Evolutionary conservation across 2,888 invertebrate genomes (phyloP).

Genomic region (Meganola albula): DNA sequence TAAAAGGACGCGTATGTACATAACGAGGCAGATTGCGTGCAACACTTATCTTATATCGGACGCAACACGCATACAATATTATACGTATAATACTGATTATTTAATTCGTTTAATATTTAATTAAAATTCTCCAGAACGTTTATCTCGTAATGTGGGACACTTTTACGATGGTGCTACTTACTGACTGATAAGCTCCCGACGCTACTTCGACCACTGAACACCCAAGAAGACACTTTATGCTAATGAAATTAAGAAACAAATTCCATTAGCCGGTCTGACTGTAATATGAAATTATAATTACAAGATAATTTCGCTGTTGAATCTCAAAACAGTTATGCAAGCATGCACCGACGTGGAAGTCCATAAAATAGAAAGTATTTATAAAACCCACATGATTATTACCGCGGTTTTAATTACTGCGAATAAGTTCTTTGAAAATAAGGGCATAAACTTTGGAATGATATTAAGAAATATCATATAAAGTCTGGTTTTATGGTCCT

Average conservation of each 20-base stretch:
- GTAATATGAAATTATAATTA: constrained; percentile 74
- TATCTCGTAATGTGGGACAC: constrained; percentile 77
- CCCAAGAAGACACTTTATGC: constrained; percentile 68
- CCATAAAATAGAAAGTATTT: constrained; percentile 62
- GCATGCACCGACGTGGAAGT: constrained; percentile 49
- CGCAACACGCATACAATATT: constrained; percentile 69
- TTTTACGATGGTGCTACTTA: constrained; percentile 75
- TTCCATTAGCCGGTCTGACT: constrained; percentile 57
- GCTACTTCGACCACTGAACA: constrained; percentile 48
- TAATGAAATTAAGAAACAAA: constrained; percentile 60
- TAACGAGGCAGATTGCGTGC: constrained; percentile 50
- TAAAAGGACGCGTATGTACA: constrained; percentile 36
- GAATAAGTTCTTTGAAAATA: constrained; percentile 38
- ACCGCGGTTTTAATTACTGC: constrained; percentile 38
- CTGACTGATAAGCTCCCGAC: constrained; percentile 65
- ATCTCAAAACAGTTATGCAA: constrained; percentile 66
- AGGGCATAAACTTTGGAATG: constrained; percentile 60
- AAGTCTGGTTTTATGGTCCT: constrained; percentile 41
- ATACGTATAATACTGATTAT: constrained; percentile 77
- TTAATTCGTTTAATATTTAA: constrained; percentile 77
- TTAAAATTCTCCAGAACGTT: constrained; percentile 74
- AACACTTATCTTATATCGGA: constrained; percentile 53
- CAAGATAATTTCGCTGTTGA: constrained; percentile 71
- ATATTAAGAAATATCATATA: constrained; percentile 70
- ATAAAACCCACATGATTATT: constrained; percentile 49